Base-by-base conservation (phyloP, 2,797 vertebrate species). In the Bovichtus variegatus region DNA sequence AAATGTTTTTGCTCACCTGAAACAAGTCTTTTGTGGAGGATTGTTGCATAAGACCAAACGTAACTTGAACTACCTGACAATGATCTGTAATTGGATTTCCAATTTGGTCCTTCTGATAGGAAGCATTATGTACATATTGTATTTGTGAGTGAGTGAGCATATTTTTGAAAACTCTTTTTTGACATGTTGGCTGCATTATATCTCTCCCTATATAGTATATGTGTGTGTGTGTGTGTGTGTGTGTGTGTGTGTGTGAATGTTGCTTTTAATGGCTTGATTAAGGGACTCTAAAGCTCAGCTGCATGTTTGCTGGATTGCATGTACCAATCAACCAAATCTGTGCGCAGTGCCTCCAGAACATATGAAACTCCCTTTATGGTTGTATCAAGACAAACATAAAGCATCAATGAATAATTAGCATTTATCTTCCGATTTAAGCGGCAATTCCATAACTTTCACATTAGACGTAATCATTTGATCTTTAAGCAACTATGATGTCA, bases 261-360 rank as follows among this genome's bases (percentile, higher is more conserved):
- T 68, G 38, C n/a, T 27, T 57, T 74, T 53, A 57, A 60, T 44
- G 12, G 29, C 9, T 61, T 54, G n/a, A 55, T 29, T 13, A 44
- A 58, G 29, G n/a, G 40, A 61, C 18, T 73, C 58, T 43, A 16
- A 61, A 49, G 59, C 59, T 80, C 43, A 44, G 67, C 53, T 89
- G 79, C 84, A 84, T 85, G 84, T 75, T 78, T 13, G 54, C 68
- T 81, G 50, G 41, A 55, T 46, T 83, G 82, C 85, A 85, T 83
- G 85, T 54, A 51, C 29, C 53, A 70, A 85, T 83, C 85, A 54
- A 51, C 29, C 53, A 70, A 43, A 70, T 70, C n/a, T 85, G 47
- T 78, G 63, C n/a, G 5, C 74, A 51, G 40, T 60, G 69, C 69
- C 60, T 75, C 76, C 34, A 74, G 55, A 64, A 38, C 40, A 36